These are phyloP conservation scores for Propithecus deckenii DNA, from an alignment of 2,797 vertebrate genomes.

Conservation along the genomic window DNA sequence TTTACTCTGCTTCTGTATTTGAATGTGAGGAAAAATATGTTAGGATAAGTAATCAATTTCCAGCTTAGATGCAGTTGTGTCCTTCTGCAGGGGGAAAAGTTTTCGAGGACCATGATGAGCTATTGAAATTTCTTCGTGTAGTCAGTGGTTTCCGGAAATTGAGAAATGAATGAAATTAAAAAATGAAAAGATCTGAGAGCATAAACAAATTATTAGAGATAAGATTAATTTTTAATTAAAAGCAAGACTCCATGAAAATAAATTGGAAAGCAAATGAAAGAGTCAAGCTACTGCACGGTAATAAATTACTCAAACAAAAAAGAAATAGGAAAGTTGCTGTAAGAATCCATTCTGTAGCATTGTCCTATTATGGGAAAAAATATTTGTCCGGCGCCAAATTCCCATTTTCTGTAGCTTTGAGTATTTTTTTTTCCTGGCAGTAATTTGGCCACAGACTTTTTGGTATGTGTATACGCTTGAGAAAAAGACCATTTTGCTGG, in stretches of 20 bases:
- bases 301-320: constrained; percentile 37
- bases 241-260: constrained; percentile 28
- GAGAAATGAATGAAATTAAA: not conserved
- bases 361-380: constrained; percentile 30
- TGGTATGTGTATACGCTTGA: constrained; percentile 32
- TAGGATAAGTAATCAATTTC: not conserved
- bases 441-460: constrained; percentile 46
- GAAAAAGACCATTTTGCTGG: constrained; percentile 34
- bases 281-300: not conserved
- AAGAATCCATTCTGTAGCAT: not conserved
- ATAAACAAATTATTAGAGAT: not conserved
- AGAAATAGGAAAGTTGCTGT: not conserved
- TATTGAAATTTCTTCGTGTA: not conserved
- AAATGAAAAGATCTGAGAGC: not conserved
- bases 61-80: not conserved
- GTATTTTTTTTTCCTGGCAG: constrained; percentile 1
- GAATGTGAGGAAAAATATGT: not conserved
- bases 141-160: not conserved
- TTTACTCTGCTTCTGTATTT: not conserved
- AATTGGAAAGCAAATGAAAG: constrained; percentile 34
- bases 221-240: constrained; percentile 58
- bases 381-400: constrained; percentile 39
- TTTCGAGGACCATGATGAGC: not conserved
- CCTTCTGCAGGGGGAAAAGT: not conserved
- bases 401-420: constrained; percentile 15